These are phyloP conservation scores for Turnix velox DNA, from an alignment of 2,113 vertebrate genomes.

Conservation along the genomic window DNA sequence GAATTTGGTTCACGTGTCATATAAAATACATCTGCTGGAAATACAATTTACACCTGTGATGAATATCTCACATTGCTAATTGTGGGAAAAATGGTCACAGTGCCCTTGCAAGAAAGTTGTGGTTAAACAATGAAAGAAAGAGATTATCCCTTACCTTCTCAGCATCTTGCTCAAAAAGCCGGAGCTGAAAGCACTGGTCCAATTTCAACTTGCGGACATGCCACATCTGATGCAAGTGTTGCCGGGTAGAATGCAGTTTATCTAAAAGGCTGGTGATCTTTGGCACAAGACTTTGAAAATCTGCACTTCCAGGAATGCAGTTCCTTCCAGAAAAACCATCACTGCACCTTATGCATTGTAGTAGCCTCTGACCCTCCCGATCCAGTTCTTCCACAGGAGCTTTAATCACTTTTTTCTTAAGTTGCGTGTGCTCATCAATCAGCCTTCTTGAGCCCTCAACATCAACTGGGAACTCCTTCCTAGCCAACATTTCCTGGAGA, in stretches of 20 bases:
- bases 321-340: slow-evolving; percentile 94
- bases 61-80: background rate
- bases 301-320: slow-evolving; percentile 94
- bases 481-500: slow-evolving; percentile 92
- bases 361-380: slow-evolving; percentile 91
- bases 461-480: slow-evolving; percentile 95
- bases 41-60: background rate
- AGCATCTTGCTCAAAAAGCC: slow-evolving; percentile 96
- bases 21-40: background rate
- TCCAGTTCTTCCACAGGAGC: slow-evolving; percentile 97
- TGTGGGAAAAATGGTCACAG: background rate
- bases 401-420: slow-evolving; percentile 98
- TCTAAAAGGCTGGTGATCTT: slow-evolving; percentile 97
- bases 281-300: slow-evolving; percentile 97
- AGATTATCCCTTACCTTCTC: slow-evolving; percentile 84
- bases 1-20: background rate
- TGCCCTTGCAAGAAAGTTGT: background rate
- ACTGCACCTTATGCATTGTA: slow-evolving; percentile 92
- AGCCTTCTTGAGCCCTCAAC: slow-evolving; percentile 93
- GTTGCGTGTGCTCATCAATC: slow-evolving; percentile 94
- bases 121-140: background rate
- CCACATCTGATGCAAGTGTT: slow-evolving; percentile 98
- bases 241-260: slow-evolving; percentile 95
- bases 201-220: slow-evolving; percentile 94
- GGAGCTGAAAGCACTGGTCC: slow-evolving; percentile 97